Conservation (phyloP, 2,113 vertebrate genomes). For the Catharus fuscescens region DNA sequence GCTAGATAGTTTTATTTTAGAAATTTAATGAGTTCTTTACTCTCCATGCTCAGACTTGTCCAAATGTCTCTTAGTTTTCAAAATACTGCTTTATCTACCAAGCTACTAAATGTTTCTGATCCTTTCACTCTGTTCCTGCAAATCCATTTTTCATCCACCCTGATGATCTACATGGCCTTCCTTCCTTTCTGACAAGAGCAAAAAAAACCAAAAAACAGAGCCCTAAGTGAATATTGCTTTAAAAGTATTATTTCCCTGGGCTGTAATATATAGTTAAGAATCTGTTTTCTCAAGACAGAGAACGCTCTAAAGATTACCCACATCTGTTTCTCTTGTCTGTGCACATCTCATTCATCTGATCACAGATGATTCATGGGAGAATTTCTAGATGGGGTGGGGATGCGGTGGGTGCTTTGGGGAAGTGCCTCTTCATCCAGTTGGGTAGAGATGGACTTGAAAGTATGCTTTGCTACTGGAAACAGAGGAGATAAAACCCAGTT, state of each 20-base stretch:
- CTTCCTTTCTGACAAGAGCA: not conserved
- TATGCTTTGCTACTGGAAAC: not conserved
- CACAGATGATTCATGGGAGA: not conserved
- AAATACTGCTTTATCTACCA: not conserved
- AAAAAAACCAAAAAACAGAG: not conserved
- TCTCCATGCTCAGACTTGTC: not conserved
- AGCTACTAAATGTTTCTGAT: not conserved
- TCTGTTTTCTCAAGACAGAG: not conserved
- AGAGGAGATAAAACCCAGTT: not conserved
- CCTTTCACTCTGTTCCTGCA: not conserved
- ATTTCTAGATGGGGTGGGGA: not conserved
- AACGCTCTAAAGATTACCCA: not conserved
- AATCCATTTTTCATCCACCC: not conserved
- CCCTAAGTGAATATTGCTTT: not conserved
- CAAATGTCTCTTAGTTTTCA: not conserved
- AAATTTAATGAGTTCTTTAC: not conserved
- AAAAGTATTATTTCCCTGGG: not conserved
- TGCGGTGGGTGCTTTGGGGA: fast-evolving
- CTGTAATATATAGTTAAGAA: not conserved
- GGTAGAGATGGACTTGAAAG: not conserved
- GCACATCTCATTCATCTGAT: not conserved
- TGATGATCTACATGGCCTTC: not conserved
- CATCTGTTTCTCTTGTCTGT: constrained; percentile 2
- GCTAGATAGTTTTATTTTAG: not conserved
- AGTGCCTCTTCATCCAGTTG: not conserved